Conservation (phyloP, 2,113 vertebrate genomes). For the Petrocephalus zakoni region DNA sequence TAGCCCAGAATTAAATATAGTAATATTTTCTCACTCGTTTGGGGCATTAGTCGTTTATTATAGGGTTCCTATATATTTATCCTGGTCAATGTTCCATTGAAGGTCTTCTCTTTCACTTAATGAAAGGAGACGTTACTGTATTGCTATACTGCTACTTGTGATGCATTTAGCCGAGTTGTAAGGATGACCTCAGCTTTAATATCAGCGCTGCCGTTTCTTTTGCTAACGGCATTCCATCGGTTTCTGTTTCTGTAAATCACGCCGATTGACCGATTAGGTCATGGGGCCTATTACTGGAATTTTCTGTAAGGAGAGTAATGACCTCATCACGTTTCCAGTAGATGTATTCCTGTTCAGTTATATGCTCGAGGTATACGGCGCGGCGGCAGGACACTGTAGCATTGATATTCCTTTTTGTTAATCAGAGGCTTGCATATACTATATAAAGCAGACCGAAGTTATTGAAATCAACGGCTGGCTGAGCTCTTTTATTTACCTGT, state of each 20-base stretch:
- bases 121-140: not conserved
- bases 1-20: not conserved
- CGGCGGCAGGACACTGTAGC: not conserved
- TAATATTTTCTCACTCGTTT: not conserved
- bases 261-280: not conserved
- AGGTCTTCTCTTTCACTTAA: not conserved
- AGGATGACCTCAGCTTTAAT: not conserved
- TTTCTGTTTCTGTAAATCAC: not conserved
- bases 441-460: not conserved
- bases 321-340: conserved; percentile 19
- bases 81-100: not conserved
- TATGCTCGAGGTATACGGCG: not conserved
- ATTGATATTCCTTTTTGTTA: not conserved
- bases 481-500: not conserved
- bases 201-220: not conserved
- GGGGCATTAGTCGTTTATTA: not conserved
- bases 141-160: not conserved
- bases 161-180: not conserved
- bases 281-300: conserved; percentile 17
- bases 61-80: not conserved
- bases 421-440: not conserved
- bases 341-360: conserved; percentile 7
- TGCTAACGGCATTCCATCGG: not conserved
- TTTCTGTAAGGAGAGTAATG: conserved; percentile 6
- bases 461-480: not conserved